Percentiles rank a stretch among this genome's conserved stretches.
These are phyloP conservation scores for Drosophila affinis DNA, from an alignment of 2,888 invertebrate genomes.

Conservation along the genomic window DNA sequence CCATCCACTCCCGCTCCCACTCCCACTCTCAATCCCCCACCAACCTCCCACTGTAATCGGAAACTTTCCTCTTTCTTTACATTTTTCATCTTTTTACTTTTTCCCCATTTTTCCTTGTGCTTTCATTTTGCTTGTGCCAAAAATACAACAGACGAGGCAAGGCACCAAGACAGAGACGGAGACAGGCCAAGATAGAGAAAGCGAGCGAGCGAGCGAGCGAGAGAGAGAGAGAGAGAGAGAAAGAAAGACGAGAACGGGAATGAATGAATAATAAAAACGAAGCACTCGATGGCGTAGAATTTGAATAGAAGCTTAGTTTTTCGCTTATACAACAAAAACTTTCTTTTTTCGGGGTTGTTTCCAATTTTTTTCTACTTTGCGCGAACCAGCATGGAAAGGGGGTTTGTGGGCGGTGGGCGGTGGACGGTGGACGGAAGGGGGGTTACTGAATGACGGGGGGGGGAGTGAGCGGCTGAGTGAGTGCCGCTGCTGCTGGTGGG, in stretches of 20 bases:
- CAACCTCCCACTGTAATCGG: slow-evolving; percentile 70
- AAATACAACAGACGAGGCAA: slow-evolving; percentile 46
- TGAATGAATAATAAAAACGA: slow-evolving; percentile 79
- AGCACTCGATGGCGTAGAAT: slow-evolving; percentile 82
- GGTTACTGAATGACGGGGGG: neutral
- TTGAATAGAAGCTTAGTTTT: slow-evolving; percentile 83
- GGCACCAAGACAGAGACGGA: neutral
- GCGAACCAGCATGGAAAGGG: slow-evolving; percentile 22
- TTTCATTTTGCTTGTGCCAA: slow-evolving; percentile 78
- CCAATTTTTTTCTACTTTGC: slow-evolving; percentile 73
- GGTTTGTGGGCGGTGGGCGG: slow-evolving; percentile 1
- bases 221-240: slow-evolving; percentile 1
- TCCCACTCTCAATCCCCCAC: neutral
- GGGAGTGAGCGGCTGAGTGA: slow-evolving; percentile 34
- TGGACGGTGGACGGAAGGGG: neutral
- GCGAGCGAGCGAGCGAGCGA: neutral
- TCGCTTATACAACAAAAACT: slow-evolving; percentile 81
- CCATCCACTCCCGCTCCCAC: neutral
- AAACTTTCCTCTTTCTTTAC: slow-evolving; percentile 80
- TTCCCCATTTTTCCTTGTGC: slow-evolving; percentile 43
- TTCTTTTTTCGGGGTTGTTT: slow-evolving; percentile 76
- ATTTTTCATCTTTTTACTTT: slow-evolving; percentile 73
- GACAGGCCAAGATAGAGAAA: no score
- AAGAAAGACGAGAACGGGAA: slow-evolving; percentile 58
- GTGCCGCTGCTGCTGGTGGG: slow-evolving; percentile 49